These are phyloP conservation scores for Leptogaster cylindrica DNA, from an alignment of 2,888 invertebrate species.

Conservation along the genomic window DNA sequence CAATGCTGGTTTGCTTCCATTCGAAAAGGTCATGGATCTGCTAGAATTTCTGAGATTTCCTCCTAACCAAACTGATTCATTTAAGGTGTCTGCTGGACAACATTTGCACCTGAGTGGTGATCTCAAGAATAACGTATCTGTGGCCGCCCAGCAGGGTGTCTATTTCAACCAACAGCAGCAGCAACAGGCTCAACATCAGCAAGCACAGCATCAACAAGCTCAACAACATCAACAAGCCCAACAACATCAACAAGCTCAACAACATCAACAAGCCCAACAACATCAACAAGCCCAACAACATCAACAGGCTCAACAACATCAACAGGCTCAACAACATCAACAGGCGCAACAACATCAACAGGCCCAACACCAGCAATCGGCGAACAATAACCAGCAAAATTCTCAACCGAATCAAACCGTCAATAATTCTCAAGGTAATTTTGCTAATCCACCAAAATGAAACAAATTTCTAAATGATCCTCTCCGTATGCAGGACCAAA, in stretches of 20 bases:
- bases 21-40: constrained; percentile 12
- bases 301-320: constrained; percentile 62
- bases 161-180: constrained; percentile 68
- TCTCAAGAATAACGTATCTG: constrained; percentile 75
- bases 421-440: constrained; percentile 59
- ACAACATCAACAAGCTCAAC: constrained; percentile 60
- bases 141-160: constrained; percentile 86
- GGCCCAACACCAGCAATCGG: constrained; percentile 48
- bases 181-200: constrained; percentile 51
- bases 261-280: constrained; percentile 51
- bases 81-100: constrained; percentile 84
- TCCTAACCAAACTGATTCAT: too few species aligned
- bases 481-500: constrained; percentile 54
- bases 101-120: constrained; percentile 80
- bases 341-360: constrained; percentile 57
- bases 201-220: constrained; percentile 59
- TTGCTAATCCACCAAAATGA: too few species aligned
- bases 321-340: constrained; percentile 54
- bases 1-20: neutral
- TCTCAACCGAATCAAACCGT: constrained; percentile 58
- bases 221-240: constrained; percentile 56
- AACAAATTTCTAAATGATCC: too few species aligned
- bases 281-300: constrained; percentile 51
- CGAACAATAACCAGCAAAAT: too few species aligned
- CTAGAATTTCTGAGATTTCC: neutral